A percentile compares a stretch with the other conserved stretches of the same genome.
Evolutionary conservation across 1,140 invertebrate genomes (phyloP).

Genomic region (Protaetia brevitarsis): DNA sequence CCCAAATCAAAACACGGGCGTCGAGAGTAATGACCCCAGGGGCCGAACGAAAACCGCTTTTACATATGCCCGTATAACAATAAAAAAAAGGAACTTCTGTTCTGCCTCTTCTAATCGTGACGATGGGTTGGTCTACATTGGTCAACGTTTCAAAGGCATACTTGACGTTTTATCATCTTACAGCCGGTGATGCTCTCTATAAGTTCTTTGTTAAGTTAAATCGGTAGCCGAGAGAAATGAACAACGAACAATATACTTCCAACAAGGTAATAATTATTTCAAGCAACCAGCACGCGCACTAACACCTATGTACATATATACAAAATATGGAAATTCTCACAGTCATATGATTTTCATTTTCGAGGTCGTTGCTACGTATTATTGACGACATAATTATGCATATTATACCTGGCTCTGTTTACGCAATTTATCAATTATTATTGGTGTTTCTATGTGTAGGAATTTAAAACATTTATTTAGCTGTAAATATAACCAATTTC

Average conservation of each 20-base stretch:
- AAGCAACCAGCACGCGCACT: no score
- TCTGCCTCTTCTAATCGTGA: neutral
- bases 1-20: neutral
- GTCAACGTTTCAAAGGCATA: neutral
- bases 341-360: constrained; percentile 4
- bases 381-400: neutral
- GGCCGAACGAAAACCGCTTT: neutral
- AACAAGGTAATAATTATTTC: no score
- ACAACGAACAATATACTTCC: no score
- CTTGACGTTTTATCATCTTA: no score
- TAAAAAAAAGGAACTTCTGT: neutral
- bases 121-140: neutral
- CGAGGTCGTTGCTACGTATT: neutral
- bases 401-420: neutral
- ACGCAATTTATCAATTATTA: no score
- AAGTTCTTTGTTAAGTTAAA: neutral
- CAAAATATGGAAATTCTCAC: neutral
- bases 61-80: neutral
- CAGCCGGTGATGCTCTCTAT: neutral
- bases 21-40: neutral
- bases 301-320: no score
- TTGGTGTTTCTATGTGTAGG: neutral
- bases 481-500: no score
- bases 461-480: no score
- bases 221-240: no score